phyloP scores from a whole-genome alignment of 53 echinoderm and acorn worm genomes.

The Echinarachnius parma region DNA sequence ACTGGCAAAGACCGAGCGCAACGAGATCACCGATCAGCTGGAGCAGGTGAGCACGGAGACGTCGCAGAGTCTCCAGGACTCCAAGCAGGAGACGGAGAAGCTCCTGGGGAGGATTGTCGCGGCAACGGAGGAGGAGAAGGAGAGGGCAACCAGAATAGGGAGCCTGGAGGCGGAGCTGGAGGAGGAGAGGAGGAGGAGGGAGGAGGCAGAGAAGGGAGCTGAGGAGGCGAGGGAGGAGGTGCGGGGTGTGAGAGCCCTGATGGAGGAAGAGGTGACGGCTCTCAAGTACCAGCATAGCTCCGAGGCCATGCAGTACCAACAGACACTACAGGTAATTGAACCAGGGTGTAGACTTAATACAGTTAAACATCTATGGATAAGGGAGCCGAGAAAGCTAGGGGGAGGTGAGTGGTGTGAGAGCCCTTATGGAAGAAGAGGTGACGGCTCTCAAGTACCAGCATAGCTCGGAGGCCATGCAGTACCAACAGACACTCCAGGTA shows the following conservation, averaged over 20 bases:
- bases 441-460: conserved; percentile 81
- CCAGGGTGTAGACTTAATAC: too few relatives aligned
- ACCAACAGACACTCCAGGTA: conserved; percentile 86
- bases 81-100: conserved; percentile 27
- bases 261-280: conserved; percentile 78
- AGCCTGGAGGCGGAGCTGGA: conserved; percentile 38
- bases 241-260: conserved; percentile 53
- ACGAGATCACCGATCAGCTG: conserved; percentile 56
- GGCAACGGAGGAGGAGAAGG: conserved; percentile 22
- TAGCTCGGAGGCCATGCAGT: conserved; percentile 95
- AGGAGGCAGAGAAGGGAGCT: conserved; percentile 16
- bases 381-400: conserved; percentile 55
- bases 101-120: conserved; percentile 7
- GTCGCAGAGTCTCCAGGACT: conserved; percentile 47
- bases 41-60: conserved; percentile 68
- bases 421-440: conserved; percentile 75
- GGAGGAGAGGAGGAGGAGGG: conserved; percentile 24
- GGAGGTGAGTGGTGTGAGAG: conserved; percentile 55
- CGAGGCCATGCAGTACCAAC: conserved; percentile 95
- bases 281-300: conserved; percentile 89
- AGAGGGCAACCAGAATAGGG: conserved; percentile 43
- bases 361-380: conserved; percentile 11
- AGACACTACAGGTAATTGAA: conserved; percentile 79
- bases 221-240: conserved; percentile 56
- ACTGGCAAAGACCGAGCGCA: conserved; percentile 41